phyloP scores from a whole-genome alignment of 1,140 invertebrate genomes.

The Acromyrmex heyeri region DNA sequence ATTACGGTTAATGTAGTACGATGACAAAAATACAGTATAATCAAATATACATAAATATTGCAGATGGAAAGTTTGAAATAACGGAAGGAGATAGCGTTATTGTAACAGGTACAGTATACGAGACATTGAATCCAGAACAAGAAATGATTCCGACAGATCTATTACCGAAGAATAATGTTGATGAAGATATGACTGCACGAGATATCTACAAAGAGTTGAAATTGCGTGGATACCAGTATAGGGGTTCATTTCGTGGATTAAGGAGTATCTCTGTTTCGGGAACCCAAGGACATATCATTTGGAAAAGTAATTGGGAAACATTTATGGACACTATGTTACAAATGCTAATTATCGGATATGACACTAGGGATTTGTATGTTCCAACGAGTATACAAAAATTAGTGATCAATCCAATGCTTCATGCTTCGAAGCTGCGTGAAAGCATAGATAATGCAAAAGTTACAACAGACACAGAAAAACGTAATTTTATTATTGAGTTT shows the following conservation, averaged over 20 bases:
- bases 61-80: no score
- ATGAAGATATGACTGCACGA: slow-evolving; percentile 85
- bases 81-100: no score
- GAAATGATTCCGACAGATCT: no score
- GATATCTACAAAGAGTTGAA: slow-evolving; percentile 97
- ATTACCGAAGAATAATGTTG: background rate
- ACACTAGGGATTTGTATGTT: slow-evolving; percentile 92
- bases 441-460: slow-evolving; percentile 60
- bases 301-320: slow-evolving; percentile 95
- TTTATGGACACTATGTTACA: slow-evolving; percentile 98
- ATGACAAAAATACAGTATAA: no score
- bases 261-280: slow-evolving; percentile 87
- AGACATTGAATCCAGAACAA: no score
- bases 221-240: slow-evolving; percentile 97
- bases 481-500: no score
- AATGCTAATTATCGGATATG: slow-evolving; percentile 91
- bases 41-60: no score
- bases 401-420: slow-evolving; percentile 91
- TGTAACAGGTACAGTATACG: no score
- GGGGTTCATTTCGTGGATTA: slow-evolving; percentile 91
- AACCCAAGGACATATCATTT: slow-evolving; percentile 87
- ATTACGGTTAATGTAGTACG: no score
- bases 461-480: slow-evolving; percentile 78
- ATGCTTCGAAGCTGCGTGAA: slow-evolving; percentile 85
- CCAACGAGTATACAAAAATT: slow-evolving; percentile 94